Base-by-base conservation (phyloP, 2,888 invertebrate species). In the Meiosimyza decipiens region DNA sequence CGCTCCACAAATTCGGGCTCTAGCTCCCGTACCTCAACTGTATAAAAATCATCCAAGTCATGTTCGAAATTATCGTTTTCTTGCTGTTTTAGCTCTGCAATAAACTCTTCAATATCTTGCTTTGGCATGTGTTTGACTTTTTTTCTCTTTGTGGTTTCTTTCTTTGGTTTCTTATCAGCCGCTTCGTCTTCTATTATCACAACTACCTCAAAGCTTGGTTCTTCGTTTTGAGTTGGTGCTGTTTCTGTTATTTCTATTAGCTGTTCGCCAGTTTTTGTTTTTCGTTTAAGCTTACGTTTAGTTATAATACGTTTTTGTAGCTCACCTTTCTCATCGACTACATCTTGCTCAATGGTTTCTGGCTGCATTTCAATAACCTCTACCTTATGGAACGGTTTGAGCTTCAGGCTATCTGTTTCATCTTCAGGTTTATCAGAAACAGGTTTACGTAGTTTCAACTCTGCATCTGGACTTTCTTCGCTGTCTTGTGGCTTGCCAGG, bases 241-340 rank as follows among this genome's bases (percentile, higher is more conserved):
- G 87, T 81, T 70, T 82, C 87, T 50, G 84, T 80, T 62, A 87
- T 85, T 78, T 87, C 86, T 33, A 87, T 85, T 1, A 84, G 75
- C 79, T 89, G 87, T 76, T 88, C 85, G 74, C 86, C 84, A 54
- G 83, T 82, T 76, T 85, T 86, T 4, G 83, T 82, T 73, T 83
- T 84, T 64, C 87, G 86, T 74, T 85, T 80, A 64, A 88, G 77
- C 76, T 84, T 80, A 15, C 85, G 81, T 76, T 84, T 85, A 74
- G 82, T 84, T 75, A 84, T 82, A 0, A 83, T 2, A 78, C 82
- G 75, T 78, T 82, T 82, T 72, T 85, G 81, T 6, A 82, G 75
- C 15, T 79, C 79, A 0, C 73, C 76, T 18, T 62, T 74, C 0
- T 83, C 85, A 49, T 85, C 80, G 69, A 85, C 63, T 51, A 75